Percentiles rank a stretch among this genome's conserved stretches.
phyloP scores from a whole-genome alignment of 64 coral and sea anemone species.

The Exaiptasia diaphana region DNA sequence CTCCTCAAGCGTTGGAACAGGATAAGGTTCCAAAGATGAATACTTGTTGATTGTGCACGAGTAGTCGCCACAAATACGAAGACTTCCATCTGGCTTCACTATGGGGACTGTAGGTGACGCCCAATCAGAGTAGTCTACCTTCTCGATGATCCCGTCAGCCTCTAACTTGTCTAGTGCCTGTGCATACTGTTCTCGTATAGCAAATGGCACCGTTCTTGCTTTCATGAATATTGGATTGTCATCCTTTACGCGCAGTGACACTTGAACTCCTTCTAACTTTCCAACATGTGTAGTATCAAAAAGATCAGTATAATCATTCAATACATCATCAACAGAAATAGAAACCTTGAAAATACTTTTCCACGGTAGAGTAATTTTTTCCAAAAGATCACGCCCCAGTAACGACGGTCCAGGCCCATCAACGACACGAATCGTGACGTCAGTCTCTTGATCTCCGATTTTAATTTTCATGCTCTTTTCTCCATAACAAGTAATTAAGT shows the following conservation, averaged over 20 bases:
- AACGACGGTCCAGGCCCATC: too few species aligned
- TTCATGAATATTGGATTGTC: too few species aligned
- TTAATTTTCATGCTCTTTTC: too few species aligned
- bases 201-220: slow-evolving; percentile 41
- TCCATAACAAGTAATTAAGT: slow-evolving; percentile 21
- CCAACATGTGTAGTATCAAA: too few species aligned
- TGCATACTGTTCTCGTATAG: slow-evolving; percentile 11
- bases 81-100: slow-evolving; percentile 1
- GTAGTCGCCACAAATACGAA: slow-evolving; percentile 29
- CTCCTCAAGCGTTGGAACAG: slow-evolving; percentile 22
- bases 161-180: slow-evolving; percentile 21
- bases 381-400: too few species aligned
- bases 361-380: too few species aligned
- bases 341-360: slow-evolving; percentile 17
- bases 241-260: too few species aligned
- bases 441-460: background rate
- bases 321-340: too few species aligned
- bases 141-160: slow-evolving; percentile 23
- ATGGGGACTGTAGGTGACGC: slow-evolving; percentile 13
- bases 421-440: too few species aligned
- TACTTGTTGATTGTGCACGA: slow-evolving; percentile 11
- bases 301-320: too few species aligned
- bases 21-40: background rate
- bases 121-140: slow-evolving; percentile 23
- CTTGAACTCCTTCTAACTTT: too few species aligned